Base-by-base conservation (phyloP, 2,888 invertebrate species). In the Machimus atricapillus region DNA sequence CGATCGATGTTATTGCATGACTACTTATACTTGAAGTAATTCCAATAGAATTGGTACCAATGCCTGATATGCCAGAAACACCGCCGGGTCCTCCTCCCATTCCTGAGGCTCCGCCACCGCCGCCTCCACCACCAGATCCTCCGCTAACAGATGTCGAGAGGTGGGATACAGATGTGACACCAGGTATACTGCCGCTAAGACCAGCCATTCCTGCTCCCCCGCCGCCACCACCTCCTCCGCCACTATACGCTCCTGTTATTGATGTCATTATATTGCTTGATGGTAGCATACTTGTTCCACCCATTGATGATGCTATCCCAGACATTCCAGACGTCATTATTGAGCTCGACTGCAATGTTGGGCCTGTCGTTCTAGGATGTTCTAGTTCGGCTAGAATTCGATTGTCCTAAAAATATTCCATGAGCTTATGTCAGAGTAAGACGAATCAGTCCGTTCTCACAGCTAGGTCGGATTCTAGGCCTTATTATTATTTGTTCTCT, bases 381-480 rank as follows among this genome's bases (percentile, higher is more conserved):
- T 98, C 98, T 91, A 98, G 93, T 92, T 98, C 98, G 89, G 98
- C 97, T 91, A 98, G 94, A 90, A 98, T 96, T 90, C 97, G 94
- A 93, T 96, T 96, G 93, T 96, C 96, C 93, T 93, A 90, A 86
- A 89, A 88, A 88, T 86, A 87, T 89, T 87, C 74, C 23, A 87
- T 87, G 74, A 88, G 86, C 87, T 46, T 58, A 85, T 78, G 83
- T 87, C 81, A 87, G 82, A 74, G 37, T 23, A 52, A 77, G 52
- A 74, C 74, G 31, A 34, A 56, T 58, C 79, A 85, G 43, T 77
- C 85, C 78, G n/a, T 31, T 52, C 27, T n/a, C 16, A 66, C 79
- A 58, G 66, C 86, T 86, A 66, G 66, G 66, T 23, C 66, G 23
- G 66, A 66, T 27, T 66, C 66, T 66, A 66, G 19, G 14, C 66